Evolutionary conservation across 2,797 vertebrate genomes (phyloP), one percentile per base, ranked within the genome.

Genomic region (Microchirus variegatus): DNA sequence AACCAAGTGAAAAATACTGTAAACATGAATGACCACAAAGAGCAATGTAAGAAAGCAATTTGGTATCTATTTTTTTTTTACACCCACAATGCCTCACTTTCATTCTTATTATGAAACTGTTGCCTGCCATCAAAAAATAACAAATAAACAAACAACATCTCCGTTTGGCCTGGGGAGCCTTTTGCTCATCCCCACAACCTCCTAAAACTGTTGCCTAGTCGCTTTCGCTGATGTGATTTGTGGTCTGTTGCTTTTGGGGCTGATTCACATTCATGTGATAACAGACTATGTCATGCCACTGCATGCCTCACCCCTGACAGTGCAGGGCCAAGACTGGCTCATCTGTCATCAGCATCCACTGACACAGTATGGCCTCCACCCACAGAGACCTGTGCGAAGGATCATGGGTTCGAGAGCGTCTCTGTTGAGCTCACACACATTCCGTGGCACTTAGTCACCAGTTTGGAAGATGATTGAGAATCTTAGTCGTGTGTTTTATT

Each of bases 191-290:
- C 2, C 37, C 51, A 53, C 48, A 73, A 48, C 58, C 49, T 82
- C 85, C 85, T 78, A 75, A 88, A 80, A 77, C 67, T 66, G 67
- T 63, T 73, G 66, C 63, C 42, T 54, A 61, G 59, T 70, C 80
- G 46, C 48, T 71, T 59, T 51, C 19, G 7, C 56, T 53, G 64
- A 31, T 65, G 59, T 81, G 69, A 88, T 82, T 81, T 83, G 77
- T 67, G 66, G 69, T 55, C 45, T 75, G 78, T 73, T 82, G 72
- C 76, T 81, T 69, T 75, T 69, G 75, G 58, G 66, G 46, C 57
- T 85, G 84, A 84, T 82, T 87, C 89, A 87, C 76, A 58, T 57
- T 64, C 70, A 63, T 76, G 70, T 73, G 80, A 87, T 85, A 86
- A 87, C 75, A 87, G 72, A 70, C 49, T 18, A 38, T 70, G 81